Base-by-base conservation (phyloP, 2,888 invertebrate species). In the Agrilus mali region DNA sequence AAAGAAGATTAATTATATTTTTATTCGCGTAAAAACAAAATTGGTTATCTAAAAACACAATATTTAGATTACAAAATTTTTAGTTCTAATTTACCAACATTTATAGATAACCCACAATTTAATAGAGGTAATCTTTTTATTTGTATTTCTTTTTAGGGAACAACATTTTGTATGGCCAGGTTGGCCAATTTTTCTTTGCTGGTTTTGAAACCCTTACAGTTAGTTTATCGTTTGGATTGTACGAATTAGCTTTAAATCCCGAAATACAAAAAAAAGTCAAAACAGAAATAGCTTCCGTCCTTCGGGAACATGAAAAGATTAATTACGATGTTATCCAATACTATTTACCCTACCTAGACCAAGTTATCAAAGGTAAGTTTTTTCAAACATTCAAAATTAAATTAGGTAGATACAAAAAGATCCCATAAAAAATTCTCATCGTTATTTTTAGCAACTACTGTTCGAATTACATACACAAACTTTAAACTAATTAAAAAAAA, bases 191-290 rank as follows among this genome's bases (percentile, higher is more conserved):
- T 47, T 67, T 67, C 43, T 27, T 64, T 2, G 70, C 68, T 16
- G 70, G 69, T 2, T 68, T 63, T 49, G 69, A 70, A 45, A 69
- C 70, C 1, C 65, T 67, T 0, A 63, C 66, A 2, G 55, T 61
- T 0, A 59, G 63, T 0, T 51, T 69, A 16, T 56, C 58, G 8
- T 67, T 62, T 34, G 45, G 60, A 1, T 51, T 60, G 1, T 67
- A 65, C 47, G 57, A 64, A 33, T 47, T 72, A 5, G 66, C 70
- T 0, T 33, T 46, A 3, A 51, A 69, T 46, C 57, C 53, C 1
- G 55, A 63, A 2, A 47, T 68, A 3, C 72, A 72, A 46, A 53
- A 61, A 1, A 66, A 57, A 47, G 44, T 69, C 8, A 58, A 66
- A 4, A 27, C 55, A 2, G 69, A 72, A 51, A 57, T 71, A 10